phyloP scores from a whole-genome alignment of 2,888 invertebrate genomes.

The Lomographa bimaculata region DNA sequence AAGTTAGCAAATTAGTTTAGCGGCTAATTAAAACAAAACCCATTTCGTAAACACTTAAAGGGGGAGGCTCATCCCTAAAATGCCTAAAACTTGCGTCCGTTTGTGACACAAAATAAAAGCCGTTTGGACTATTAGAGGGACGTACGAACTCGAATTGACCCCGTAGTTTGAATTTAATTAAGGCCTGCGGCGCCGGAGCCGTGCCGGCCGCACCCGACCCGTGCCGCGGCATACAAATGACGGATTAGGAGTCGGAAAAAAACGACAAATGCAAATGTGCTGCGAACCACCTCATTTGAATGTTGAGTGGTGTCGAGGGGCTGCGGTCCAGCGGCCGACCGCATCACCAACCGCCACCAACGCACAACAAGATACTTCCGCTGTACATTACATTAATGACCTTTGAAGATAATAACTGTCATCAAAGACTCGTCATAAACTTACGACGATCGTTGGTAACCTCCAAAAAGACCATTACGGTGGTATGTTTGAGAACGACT shows the following conservation, averaged over 20 bases:
- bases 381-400: too few relatives aligned
- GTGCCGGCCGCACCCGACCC: slow-evolving; percentile 1
- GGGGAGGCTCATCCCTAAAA: slow-evolving; percentile 9
- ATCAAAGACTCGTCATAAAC: too few relatives aligned
- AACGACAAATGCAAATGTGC: slow-evolving; percentile 37
- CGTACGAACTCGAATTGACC: slow-evolving; percentile 11
- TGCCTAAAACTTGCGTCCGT: slow-evolving; percentile 12
- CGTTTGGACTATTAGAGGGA: slow-evolving; percentile 17
- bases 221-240: slow-evolving; percentile 45
- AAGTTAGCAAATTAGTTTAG: slow-evolving; percentile 12
- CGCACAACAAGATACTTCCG: too few relatives aligned
- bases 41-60: slow-evolving; percentile 15
- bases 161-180: slow-evolving; percentile 36
- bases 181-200: slow-evolving; percentile 6
- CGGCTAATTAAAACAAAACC: slow-evolving; percentile 23
- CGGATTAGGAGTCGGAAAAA: slow-evolving; percentile 39
- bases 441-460: too few relatives aligned
- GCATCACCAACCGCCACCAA: too few relatives aligned
- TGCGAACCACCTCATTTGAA: slow-evolving; percentile 28
- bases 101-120: slow-evolving; percentile 19
- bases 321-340: background rate
- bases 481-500: too few relatives aligned
- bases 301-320: slow-evolving; percentile 13
- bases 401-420: too few relatives aligned
- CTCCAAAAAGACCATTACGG: too few relatives aligned